Base-by-base conservation (phyloP, 2,888 invertebrate species). In the Metacarcinus magister region DNA sequence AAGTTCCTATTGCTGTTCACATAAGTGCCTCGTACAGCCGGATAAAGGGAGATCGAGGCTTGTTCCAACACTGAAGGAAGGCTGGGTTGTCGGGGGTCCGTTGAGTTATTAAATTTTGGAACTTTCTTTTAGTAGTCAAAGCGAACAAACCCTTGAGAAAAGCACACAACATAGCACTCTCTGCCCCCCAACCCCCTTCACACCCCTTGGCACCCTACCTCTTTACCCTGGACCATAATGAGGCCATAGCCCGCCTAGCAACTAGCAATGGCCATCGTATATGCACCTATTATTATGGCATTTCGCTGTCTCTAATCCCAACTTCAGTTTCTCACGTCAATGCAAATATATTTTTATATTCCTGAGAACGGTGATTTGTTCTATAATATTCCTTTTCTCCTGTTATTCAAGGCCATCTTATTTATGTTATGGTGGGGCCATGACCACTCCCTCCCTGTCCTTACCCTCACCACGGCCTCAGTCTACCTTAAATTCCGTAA, bases 51-150 rank as follows among this genome's bases (percentile, higher is more conserved):
- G 23, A 94, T 94, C 48, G 23, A 48, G 67, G 48, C 43, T 32
- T 54, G 96, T 96, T 96, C 96, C 96, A 96, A 96, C 87, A 87
- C 87, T 87, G 39, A 87, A 39, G 60, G 39, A 39, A 39, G 39
- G 39, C 39, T 39, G 39, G 39, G 4, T n/a, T 87, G 87, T 13
- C 39, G 10, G 87, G 87, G 87, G 16, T 23, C 39, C 39, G 16
- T 87, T 16, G 39, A 13, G 87, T 39, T 16, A 87, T 39, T 87
- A 87, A 87, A 43, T 93, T 93, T 96, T 96, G 96, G 96, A 96
- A 96, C 96, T 90, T 90, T 95, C 94, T 92, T 94, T 94, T 92
- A 94, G 82, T 94, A 94, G 54, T 39, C 39, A 39, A 10, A 39
- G 87, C 32, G n/a, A 87, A 87, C 87, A 87, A 87, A 87, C 87